Percentiles rank a stretch among this genome's conserved stretches.
These are phyloP conservation scores for Pedetes capensis DNA, from an alignment of 2,113 vertebrate species.

Conservation along the genomic window DNA sequence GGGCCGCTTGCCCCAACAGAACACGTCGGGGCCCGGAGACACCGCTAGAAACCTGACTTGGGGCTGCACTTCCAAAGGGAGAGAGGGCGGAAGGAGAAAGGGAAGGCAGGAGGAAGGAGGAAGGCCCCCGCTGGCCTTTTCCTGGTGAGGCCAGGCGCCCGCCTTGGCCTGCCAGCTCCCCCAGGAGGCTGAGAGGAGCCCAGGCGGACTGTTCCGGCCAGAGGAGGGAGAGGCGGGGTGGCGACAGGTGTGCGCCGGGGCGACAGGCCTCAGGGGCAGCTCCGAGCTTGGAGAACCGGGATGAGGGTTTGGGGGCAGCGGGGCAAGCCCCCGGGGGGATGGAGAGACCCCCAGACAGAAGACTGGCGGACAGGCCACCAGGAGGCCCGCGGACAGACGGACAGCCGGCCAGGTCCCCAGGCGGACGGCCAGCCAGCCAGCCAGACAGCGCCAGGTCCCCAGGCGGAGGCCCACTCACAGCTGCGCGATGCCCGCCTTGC, in stretches of 20 bases:
- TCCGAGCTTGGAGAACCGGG: not conserved
- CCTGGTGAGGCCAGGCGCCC: not conserved
- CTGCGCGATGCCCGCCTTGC: slow-evolving; percentile 96
- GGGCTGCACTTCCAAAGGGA: not conserved
- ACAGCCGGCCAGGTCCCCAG: not conserved
- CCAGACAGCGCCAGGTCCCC: not conserved
- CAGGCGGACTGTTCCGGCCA: not conserved
- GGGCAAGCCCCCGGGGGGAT: not conserved
- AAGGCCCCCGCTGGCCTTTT: not conserved
- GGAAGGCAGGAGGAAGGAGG: not conserved
- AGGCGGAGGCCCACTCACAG: slow-evolving; percentile 85
- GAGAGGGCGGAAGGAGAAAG: not conserved
- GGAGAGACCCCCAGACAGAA: not conserved
- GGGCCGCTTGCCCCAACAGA: not conserved
- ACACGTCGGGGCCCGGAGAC: not conserved
- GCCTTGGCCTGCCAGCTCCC: not conserved
- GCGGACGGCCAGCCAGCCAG: not conserved
- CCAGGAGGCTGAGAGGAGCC: not conserved
- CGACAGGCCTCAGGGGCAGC: not conserved
- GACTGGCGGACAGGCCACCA: not conserved
- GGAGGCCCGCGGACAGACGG: not conserved
- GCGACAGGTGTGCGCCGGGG: not conserved
- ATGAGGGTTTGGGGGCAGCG: not conserved
- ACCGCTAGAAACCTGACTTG: not conserved
- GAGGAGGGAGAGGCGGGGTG: not conserved